Conservation (phyloP, 2,113 vertebrate genomes). For the Irena cyanogastra region DNA sequence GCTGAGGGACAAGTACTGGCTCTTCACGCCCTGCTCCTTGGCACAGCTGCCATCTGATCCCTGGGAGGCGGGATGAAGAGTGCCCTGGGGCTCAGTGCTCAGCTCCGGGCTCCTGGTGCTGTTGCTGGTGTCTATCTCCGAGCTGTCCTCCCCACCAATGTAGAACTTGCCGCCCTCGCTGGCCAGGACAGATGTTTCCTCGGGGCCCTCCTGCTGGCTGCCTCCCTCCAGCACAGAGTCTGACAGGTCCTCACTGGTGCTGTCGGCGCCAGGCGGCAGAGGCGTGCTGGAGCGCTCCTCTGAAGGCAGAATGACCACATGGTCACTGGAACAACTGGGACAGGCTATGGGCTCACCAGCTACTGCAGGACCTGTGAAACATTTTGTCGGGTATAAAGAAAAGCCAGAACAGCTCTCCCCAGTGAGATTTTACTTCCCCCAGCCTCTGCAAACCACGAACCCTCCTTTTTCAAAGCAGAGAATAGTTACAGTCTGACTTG, state of each 20-base stretch:
- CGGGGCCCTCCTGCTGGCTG: constrained; percentile 22
- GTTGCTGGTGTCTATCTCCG: not conserved
- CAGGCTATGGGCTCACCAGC: constrained; percentile 62
- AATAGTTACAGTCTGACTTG: not conserved
- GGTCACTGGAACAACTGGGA: constrained; percentile 86
- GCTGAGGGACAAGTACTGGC: constrained; percentile 16
- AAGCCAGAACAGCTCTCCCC: not conserved
- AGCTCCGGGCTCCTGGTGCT: constrained; percentile 15
- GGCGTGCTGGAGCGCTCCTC: constrained; percentile 71
- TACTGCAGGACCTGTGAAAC: not conserved
- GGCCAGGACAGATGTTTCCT: not conserved
- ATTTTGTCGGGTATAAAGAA: not conserved
- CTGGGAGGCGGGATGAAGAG: constrained; percentile 19
- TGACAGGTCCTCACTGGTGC: constrained; percentile 18
- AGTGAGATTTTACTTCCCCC: not conserved
- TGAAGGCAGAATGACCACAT: constrained; percentile 82
- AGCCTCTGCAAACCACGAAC: not conserved
- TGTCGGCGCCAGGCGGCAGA: not conserved
- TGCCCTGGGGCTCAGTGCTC: not conserved
- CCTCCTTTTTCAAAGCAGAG: not conserved
- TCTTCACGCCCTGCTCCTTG: not conserved
- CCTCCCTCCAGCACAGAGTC: constrained; percentile 35
- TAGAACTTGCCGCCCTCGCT: constrained; percentile 37
- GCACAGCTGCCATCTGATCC: not conserved
- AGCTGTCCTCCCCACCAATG: constrained; percentile 48